Evolutionary conservation across 1,140 invertebrate species (phyloP), one percentile per base, ranked within the genome.

Genomic region (Drosophila sproati): DNA sequence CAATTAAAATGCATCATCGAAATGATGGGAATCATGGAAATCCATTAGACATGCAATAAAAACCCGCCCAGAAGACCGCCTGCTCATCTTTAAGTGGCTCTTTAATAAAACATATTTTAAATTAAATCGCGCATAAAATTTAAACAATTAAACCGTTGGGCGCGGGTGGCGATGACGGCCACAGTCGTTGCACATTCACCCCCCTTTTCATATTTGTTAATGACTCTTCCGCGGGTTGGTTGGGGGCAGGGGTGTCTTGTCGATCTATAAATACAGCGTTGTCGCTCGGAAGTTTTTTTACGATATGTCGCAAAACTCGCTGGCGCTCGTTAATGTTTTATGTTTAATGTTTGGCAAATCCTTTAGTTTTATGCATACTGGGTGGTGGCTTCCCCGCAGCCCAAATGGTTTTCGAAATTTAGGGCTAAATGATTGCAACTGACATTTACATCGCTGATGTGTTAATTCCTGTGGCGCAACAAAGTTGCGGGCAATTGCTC

Each of bases 81-180:
- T 60, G 62, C 77, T 73, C 52, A 63, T 47, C 57, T 68, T 68
- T 83, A 88, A 87, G 83, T 88, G 85, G 85, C 77, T 89, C 68
- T 88, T 89, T 89, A 90, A 89, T 89, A 89, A 86, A 86, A 81
- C 85, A 90, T 89, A 89, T 89, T 81, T 89, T 85, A 90, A 86
- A 78, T 85, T 81, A 89, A 89, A 83, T 88, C 62, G 83, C 76
- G 83, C 83, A 88, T 88, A 83, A 89, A 88, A 88, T 74, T 88
- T 80, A 77, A 89, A 89, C 85, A 89, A 89, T 89, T 89, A 90
- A 90, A 85, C 56, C 59, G 67, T 80, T 80, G 43, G 59, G 52
- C 76, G 66, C 66, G 76, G 73, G 78, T 73, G 71, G 85, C 78
- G 67, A 80, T 67, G 77, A 80, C 64, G 52, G 73, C 61, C 77